phyloP scores from a whole-genome alignment of 2,797 vertebrate genomes.

The Mus spretus region DNA sequence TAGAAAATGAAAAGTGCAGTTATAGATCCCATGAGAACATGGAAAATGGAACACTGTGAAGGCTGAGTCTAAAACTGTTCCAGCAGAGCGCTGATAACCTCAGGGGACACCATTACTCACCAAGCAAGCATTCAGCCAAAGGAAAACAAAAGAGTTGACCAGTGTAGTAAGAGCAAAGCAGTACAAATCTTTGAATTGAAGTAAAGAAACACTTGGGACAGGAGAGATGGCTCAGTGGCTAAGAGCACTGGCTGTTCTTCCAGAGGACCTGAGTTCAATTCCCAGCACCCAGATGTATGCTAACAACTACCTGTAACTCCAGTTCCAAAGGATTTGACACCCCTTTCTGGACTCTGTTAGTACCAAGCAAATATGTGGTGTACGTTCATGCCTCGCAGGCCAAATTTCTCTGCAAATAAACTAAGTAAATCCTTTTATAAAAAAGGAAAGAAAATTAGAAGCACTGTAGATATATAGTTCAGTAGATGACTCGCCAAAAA shows the following conservation, averaged over 20 bases:
- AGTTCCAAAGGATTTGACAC: background rate
- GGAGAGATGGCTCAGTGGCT: no score
- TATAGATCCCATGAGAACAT: background rate
- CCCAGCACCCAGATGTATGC: background rate
- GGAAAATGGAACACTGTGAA: background rate
- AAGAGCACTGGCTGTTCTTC: background rate
- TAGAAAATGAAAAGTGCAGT: slow-evolving; percentile 8
- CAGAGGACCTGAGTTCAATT: background rate
- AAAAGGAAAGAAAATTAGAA: background rate
- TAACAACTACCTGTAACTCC: background rate
- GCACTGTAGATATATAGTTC: background rate
- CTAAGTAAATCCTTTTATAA: background rate
- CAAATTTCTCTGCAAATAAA: background rate
- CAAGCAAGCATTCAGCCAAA: background rate
- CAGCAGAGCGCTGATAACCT: background rate
- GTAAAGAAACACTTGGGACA: background rate
- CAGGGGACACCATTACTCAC: slow-evolving; percentile 5
- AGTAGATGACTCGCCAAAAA: background rate
- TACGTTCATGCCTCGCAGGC: background rate
- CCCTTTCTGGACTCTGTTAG: background rate
- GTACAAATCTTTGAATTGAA: slow-evolving; percentile 12
- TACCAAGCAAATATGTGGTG: background rate
- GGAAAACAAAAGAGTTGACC: background rate
- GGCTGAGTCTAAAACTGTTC: background rate
- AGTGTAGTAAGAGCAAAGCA: background rate